Evolutionary conservation across 2,113 vertebrate species (phyloP).

Genomic region (Acrocephalus arundinaceus): DNA sequence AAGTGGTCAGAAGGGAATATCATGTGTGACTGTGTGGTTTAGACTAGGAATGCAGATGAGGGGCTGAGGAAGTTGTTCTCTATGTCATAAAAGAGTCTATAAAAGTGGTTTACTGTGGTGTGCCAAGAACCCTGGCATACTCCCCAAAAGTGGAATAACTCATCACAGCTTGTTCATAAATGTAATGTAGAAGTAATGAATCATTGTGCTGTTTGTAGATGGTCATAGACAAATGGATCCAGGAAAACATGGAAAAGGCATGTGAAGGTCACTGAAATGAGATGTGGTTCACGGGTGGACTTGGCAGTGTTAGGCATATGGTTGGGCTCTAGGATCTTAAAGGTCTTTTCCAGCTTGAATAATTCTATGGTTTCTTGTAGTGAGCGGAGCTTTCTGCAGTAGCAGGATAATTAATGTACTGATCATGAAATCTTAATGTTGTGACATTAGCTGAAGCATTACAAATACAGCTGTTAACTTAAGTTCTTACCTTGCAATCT

Average conservation of each 20-base stretch:
- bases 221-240: neutral
- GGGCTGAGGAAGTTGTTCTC: neutral
- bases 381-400: neutral
- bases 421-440: neutral
- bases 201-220: neutral
- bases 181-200: neutral
- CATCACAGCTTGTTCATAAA: neutral
- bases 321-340: neutral
- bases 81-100: neutral
- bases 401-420: neutral
- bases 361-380: neutral
- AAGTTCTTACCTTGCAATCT: constrained; percentile 7
- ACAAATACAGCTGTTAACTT: neutral
- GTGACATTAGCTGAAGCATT: constrained; percentile 3
- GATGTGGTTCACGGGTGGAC: neutral
- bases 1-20: neutral
- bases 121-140: neutral
- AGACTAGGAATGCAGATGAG: neutral
- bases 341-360: neutral
- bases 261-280: neutral
- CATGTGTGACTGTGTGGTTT: neutral
- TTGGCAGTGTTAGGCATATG: neutral
- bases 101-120: neutral
- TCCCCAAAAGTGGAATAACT: neutral
- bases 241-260: neutral